Evolutionary conservation across 2,888 invertebrate species (phyloP), one percentile per base, ranked within the genome.

Genomic region (Spodoptera exigua): DNA sequence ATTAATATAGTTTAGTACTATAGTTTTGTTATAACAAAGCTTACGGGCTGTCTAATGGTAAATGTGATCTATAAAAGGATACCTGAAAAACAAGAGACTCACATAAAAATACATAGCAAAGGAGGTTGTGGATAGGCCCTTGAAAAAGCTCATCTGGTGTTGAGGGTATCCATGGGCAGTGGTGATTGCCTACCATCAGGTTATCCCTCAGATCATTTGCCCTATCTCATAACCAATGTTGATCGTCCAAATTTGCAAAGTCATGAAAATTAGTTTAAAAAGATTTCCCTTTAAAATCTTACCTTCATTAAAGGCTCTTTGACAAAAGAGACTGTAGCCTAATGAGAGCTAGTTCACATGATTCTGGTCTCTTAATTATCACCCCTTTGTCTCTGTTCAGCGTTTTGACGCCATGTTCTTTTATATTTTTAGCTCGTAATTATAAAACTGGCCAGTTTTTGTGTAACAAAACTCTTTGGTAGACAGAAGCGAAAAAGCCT

Each of bases 341-440:
- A 60, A 49, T 56, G 55, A 67, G 61, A 48, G 32, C 39, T 36
- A 16, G 32, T 17, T 16, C 37, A 59, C 34, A 62, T 49, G 64
- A 39, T 53, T 65, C 65, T 48, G 51, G 69, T 58, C 58, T 62
- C 61, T 47, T 68, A 63, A 76, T 75, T 73, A 73, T 37, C 36
- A 48, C 16, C 18, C 41, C 51, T 72, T 67, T 64, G 64, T 51
- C 66, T 75, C 58, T 70, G 67, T 51, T 9, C 12, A 36, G 13
- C 3, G 39, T 56, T 49, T 48, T 46, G 11, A 27, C 35, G 51
- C 44, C 37, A 17, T 48, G 54, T 61, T 57, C 43, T 45, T 51
- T 51, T 61, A 44, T 34, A 61, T 61, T 71, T 76, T 65, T 61
- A 43, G 60, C n/a, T 43, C 11, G 39, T 69, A 74, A 71, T 74